phyloP scores from a whole-genome alignment of 2,113 vertebrate genomes.

The Mola mola region DNA sequence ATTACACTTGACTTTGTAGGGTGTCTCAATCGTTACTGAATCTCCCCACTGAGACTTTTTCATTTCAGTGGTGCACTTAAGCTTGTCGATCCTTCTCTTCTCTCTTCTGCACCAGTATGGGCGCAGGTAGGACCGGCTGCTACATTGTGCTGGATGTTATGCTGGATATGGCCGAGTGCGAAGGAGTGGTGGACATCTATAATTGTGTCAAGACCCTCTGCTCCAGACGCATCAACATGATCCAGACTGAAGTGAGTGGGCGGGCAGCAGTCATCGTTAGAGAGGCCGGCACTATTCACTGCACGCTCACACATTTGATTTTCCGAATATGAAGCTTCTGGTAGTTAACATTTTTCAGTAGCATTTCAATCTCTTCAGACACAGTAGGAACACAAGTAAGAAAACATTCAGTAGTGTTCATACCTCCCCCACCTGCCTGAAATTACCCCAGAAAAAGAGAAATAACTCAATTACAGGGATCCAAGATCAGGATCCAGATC shows the following conservation, averaged over 20 bases:
- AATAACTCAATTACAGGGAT: no score
- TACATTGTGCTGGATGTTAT: slow-evolving; percentile 97
- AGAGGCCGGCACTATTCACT: slow-evolving; percentile 1
- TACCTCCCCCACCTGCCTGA: no score
- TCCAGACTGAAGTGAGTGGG: slow-evolving; percentile 91
- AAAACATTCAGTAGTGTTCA: no score
- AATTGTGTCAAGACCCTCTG: slow-evolving; percentile 97
- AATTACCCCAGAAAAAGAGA: no score
- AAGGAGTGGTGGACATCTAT: slow-evolving; percentile 97
- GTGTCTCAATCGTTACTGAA: slow-evolving; percentile 1
- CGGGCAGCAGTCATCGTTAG: not conserved
- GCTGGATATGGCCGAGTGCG: slow-evolving; percentile 97
- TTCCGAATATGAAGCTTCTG: not conserved
- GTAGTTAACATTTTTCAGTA: not conserved
- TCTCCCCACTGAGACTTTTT: not conserved
- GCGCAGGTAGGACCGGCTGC: slow-evolving; percentile 93
- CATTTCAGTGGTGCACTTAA: slow-evolving; percentile 10
- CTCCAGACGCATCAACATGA: slow-evolving; percentile 96
- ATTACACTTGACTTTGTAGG: slow-evolving; percentile 15
- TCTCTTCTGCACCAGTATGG: slow-evolving; percentile 80
- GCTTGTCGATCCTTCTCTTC: slow-evolving; percentile 25
- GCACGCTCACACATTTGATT: slow-evolving; percentile 11
- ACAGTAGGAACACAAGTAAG: no score
- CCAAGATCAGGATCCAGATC: no score
- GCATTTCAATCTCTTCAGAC: no score